These are phyloP conservation scores for Glyphotaelius pellucidus DNA, from an alignment of 2,888 invertebrate genomes.

Conservation along the genomic window DNA sequence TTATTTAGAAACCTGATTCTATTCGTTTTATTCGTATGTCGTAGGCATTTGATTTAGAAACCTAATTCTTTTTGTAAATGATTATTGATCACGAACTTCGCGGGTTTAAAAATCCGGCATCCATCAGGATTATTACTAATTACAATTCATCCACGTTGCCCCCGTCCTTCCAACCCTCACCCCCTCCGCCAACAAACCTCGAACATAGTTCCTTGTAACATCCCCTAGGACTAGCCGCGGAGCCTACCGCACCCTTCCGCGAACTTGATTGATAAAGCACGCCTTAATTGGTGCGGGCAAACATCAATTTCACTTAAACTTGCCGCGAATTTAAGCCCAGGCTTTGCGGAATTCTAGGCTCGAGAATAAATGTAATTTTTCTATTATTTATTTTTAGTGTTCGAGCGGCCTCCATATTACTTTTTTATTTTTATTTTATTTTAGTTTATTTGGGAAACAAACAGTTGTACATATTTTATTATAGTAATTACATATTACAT, in stretches of 20 bases:
- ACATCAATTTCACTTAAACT: constrained; percentile 44
- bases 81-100: neutral
- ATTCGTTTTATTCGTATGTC: no score
- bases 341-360: neutral
- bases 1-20: neutral
- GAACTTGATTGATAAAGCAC: constrained; percentile 37
- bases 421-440: no score
- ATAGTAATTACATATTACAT: no score
- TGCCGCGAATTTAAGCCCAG: constrained; percentile 32
- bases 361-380: neutral
- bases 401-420: neutral
- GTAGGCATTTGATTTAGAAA: neutral
- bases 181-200: neutral
- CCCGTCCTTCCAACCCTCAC: neutral
- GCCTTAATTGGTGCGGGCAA: constrained; percentile 44
- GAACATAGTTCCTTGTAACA: neutral
- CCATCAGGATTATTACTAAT: neutral
- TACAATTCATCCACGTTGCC: neutral
- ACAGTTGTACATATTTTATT: no score
- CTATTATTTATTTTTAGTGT: neutral
- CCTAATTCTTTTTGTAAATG: neutral
- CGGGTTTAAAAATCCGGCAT: neutral
- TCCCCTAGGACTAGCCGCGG: neutral
- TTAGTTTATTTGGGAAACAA: no score
- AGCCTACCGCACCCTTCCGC: constrained; percentile 18